These are phyloP conservation scores for Leiothrix lutea DNA, from an alignment of 2,113 vertebrate species.

Conservation along the genomic window DNA sequence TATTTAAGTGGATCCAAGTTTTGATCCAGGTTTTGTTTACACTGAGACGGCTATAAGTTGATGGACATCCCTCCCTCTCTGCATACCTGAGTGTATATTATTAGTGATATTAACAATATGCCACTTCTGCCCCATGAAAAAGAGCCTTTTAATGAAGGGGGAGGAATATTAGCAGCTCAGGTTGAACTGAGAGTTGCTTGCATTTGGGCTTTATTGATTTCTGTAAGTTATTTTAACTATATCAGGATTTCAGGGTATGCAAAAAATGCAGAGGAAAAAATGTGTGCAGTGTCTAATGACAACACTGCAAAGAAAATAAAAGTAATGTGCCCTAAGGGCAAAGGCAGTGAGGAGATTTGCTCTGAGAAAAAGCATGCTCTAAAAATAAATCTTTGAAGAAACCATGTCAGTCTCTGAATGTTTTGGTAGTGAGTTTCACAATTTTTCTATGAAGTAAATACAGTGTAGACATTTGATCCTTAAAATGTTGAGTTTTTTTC, in stretches of 20 bases:
- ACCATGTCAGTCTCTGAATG: background rate
- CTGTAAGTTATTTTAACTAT: background rate
- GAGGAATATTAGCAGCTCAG: background rate
- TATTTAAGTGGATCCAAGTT: conserved; percentile 75
- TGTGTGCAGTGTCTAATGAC: background rate
- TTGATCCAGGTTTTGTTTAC: conserved; percentile 76
- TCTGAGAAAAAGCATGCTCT: background rate
- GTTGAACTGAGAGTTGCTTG: background rate
- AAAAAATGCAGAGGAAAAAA: background rate
- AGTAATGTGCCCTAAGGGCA: background rate
- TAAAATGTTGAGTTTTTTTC: background rate
- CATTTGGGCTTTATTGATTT: background rate
- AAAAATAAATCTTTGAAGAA: conserved; percentile 26
- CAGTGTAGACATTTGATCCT: background rate
- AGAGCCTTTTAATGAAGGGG: background rate
- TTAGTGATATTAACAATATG: background rate
- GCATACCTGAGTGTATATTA: background rate
- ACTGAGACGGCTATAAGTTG: background rate
- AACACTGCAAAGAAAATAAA: background rate
- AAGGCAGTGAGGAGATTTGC: background rate
- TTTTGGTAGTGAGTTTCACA: background rate
- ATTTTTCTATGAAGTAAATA: background rate
- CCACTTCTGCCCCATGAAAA: background rate
- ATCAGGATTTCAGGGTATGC: background rate
- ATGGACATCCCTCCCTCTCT: conserved; percentile 33